A percentile compares a stretch with the other conserved stretches of the same genome.
Conservation (phyloP, 2,797 vertebrate genomes). For the Urophycis tenuis region DNA sequence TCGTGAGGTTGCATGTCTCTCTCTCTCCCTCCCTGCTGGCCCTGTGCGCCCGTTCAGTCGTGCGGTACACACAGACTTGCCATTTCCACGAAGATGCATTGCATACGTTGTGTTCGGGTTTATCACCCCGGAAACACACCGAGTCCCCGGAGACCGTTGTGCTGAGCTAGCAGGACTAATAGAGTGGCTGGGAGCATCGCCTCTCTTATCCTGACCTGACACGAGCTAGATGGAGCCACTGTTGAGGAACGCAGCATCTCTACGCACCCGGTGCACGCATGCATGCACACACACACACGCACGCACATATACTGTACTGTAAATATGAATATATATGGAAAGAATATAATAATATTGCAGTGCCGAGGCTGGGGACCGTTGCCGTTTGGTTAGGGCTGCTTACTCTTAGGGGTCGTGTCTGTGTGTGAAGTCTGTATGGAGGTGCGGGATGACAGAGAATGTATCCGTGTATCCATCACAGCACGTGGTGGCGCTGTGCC, state of each 20-base stretch:
- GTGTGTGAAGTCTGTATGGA: not conserved
- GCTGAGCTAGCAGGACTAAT: not conserved
- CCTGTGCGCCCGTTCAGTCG: not conserved
- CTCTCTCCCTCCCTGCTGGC: not conserved
- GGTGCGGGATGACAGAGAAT: not conserved
- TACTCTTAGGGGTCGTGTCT: not conserved
- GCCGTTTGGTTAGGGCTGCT: not conserved
- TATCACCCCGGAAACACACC: not conserved
- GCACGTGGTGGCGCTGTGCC: no score
- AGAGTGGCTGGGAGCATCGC: not conserved
- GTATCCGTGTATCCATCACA: no score
- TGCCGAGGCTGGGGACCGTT: not conserved
- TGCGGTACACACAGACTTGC: not conserved
- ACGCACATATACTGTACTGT: conserved; percentile 36
- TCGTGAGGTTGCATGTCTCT: not conserved
- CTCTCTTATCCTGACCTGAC: not conserved
- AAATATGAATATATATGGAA: not conserved
- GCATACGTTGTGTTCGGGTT: not conserved
- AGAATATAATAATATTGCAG: not conserved
- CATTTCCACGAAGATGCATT: not conserved
- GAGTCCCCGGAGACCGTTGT: not conserved
- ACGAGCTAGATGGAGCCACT: not conserved
- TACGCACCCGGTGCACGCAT: not conserved
- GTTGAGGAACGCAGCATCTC: not conserved
- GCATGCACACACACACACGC: conserved; percentile 33